Evolutionary conservation across 2,888 invertebrate species (phyloP), one percentile per base, ranked within the genome.

Genomic region (Bembecia ichneumoniformis): DNA sequence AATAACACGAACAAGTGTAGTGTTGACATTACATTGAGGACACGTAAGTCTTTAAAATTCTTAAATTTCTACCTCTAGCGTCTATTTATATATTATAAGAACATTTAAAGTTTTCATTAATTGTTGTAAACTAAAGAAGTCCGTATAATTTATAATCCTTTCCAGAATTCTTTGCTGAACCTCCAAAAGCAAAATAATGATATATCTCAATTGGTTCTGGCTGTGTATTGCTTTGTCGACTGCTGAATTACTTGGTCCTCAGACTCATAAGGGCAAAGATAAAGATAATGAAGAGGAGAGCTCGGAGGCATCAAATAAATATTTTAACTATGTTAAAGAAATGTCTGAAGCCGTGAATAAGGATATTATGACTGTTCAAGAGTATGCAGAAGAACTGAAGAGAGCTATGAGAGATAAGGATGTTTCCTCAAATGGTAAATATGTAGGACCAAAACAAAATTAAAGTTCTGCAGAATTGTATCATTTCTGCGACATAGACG

Each of bases 161-260:
- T 28, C 28, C 9, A 28, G 28, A 28, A 28, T 28, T 28, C 28
- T 28, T 9, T 9, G 9, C 7, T 28, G 28, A 28, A 28, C 28
- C 2, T 9, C 28, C 2, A 28, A 17, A 17, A 17, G 4, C 1
- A 4, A 17, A 28, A 28, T 7, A 28, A 28, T 28, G 28, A 28
- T 28, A 9, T 28, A 28, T 9, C 74, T 53, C 28, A 28, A 28
- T 7, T 28, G 28, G 14, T 58, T 81, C 55, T 77, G 60, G 55
- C 54, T 82, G 47, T 83, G 74, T 55, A 54, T 78, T 50, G 64
- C 69, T 46, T 45, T 82, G 49, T 64, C 73, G 40, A 55, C 70
- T 48, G 68, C 71, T n/a, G 81, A 84, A 57, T 59, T 83, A 34
- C 62, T 82, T 16, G 84, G 84, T 0, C 86, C 84, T 3, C 76